A percentile compares a stretch with the other conserved stretches of the same genome.
phyloP scores from a whole-genome alignment of 2,113 vertebrate genomes.

The Colistium nudipinnis region DNA sequence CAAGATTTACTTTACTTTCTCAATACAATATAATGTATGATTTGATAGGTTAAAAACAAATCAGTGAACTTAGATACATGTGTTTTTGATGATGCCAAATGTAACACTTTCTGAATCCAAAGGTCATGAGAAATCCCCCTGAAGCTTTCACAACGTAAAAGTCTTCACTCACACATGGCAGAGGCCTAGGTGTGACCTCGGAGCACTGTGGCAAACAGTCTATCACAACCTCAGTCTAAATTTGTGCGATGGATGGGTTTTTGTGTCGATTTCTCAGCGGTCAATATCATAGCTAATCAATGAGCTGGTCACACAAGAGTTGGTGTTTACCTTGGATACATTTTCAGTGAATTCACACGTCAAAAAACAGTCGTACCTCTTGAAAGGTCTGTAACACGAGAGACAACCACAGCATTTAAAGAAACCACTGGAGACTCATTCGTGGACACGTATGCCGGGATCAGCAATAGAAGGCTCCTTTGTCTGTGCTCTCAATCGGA shows the following conservation, averaged over 20 bases:
- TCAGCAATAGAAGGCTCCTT: slow-evolving; percentile 9
- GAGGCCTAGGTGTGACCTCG: slow-evolving; percentile 7
- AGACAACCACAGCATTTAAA: background rate
- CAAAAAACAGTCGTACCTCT: background rate
- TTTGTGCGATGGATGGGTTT: slow-evolving; percentile 20
- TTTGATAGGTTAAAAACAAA: background rate
- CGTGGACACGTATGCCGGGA: background rate
- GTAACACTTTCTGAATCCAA: background rate
- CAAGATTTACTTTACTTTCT: too few species aligned
- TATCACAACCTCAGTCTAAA: slow-evolving; percentile 7
- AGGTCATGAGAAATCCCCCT: background rate
- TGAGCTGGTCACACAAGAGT: slow-evolving; percentile 23
- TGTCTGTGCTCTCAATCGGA: slow-evolving; percentile 13
- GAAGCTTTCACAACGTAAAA: slow-evolving; percentile 8
- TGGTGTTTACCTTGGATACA: slow-evolving; percentile 14
- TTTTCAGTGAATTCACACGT: slow-evolving; percentile 23
- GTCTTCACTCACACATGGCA: background rate
- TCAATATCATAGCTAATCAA: slow-evolving; percentile 40
- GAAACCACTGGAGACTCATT: slow-evolving; percentile 36
- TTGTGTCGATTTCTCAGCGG: slow-evolving; percentile 23
- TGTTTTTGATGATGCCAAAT: background rate
- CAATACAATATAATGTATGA: background rate
- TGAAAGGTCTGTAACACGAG: background rate
- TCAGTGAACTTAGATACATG: background rate
- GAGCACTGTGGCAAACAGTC: slow-evolving; percentile 4